These are phyloP conservation scores for Drosophila pegasa DNA, from an alignment of 2,888 invertebrate species.

Conservation along the genomic window DNA sequence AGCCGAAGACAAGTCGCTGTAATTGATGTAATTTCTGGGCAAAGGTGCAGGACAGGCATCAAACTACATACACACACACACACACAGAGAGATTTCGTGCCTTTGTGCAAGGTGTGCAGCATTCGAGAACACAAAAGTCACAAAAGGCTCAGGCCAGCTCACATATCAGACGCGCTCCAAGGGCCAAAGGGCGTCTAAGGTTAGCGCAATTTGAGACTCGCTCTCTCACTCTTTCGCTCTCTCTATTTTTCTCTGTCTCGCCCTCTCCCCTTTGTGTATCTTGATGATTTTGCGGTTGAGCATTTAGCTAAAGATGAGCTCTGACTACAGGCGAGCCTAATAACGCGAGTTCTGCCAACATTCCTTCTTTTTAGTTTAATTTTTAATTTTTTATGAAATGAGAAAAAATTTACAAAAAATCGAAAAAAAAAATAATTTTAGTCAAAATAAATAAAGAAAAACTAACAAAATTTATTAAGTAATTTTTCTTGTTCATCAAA, in stretches of 20 bases:
- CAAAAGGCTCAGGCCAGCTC: constrained; percentile 30
- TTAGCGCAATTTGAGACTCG: constrained; percentile 36
- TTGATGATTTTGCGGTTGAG: constrained; percentile 11
- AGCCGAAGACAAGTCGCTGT: constrained; percentile 73
- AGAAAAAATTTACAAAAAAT: too few species aligned
- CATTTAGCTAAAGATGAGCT: constrained; percentile 15
- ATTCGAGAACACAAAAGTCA: constrained; percentile 34
- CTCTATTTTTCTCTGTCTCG: background rate
- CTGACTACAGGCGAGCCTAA: background rate
- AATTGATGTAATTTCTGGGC: constrained; percentile 77
- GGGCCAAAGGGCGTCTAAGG: constrained; percentile 3
- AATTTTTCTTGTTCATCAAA: background rate
- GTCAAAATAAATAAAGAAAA: too few species aligned
- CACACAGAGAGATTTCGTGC: constrained; percentile 26
- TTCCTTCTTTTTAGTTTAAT: background rate
- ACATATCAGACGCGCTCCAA: constrained; percentile 34
- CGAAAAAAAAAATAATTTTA: too few species aligned
- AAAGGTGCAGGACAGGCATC: constrained; percentile 69
- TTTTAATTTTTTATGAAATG: background rate
- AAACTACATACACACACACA: constrained; percentile 56
- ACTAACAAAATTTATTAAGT: too few species aligned
- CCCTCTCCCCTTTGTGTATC: too few species aligned
- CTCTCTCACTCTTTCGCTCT: constrained; percentile 4
- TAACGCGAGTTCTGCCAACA: background rate
- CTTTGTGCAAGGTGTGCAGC: constrained; percentile 43